These are phyloP conservation scores for Archegozetes longisetosus DNA, from an alignment of 1,140 invertebrate species.

Conservation along the genomic window DNA sequence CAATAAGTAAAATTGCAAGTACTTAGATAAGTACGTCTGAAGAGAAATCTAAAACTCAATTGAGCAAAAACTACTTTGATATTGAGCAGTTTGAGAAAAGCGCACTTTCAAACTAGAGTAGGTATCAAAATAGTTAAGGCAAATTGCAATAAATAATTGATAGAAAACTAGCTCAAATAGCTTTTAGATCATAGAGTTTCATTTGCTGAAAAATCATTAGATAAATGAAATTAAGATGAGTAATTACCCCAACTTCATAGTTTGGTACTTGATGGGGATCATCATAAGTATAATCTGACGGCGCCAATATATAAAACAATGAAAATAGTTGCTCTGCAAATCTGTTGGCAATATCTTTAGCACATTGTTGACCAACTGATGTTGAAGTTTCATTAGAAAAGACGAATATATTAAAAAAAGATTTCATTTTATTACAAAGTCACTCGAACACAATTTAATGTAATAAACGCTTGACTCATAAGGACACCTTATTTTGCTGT, in stretches of 20 bases:
- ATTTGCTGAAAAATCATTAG: too few relatives aligned
- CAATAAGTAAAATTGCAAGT: too few relatives aligned
- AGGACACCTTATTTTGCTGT: too few relatives aligned
- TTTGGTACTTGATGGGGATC: neutral
- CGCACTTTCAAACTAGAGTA: neutral
- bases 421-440: too few relatives aligned
- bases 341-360: neutral
- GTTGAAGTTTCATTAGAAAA: neutral
- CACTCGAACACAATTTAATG: too few relatives aligned
- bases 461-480: too few relatives aligned
- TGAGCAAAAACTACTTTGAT: neutral
- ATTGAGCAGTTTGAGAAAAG: neutral
- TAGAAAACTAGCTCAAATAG: too few relatives aligned
- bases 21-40: too few relatives aligned
- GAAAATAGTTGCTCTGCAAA: neutral
- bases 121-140: neutral
- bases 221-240: too few relatives aligned
- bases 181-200: too few relatives aligned
- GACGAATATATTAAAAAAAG: too few relatives aligned
- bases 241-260: constrained; percentile 6
- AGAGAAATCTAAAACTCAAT: too few relatives aligned
- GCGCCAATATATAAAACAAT: neutral
- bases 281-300: neutral
- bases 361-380: neutral
- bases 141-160: neutral